A percentile compares a stretch with the other conserved stretches of the same genome.
Conservation (phyloP, 2,888 invertebrate genomes). For the Caenorhabditis zanzibari region DNA sequence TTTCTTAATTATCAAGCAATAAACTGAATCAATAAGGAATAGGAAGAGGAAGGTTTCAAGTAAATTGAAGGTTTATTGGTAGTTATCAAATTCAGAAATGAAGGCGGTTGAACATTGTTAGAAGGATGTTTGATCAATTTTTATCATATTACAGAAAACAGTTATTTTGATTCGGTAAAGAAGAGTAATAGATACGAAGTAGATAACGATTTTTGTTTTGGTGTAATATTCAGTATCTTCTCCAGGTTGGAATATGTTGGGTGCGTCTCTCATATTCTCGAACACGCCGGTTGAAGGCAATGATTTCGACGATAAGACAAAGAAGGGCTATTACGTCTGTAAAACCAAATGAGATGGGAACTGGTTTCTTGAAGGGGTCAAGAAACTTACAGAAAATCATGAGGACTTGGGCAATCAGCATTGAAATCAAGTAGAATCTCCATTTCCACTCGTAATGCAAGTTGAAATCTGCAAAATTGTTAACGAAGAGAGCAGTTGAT, state of each 20-base stretch:
- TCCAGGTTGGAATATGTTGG: slow-evolving; percentile 15
- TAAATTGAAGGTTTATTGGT: background rate
- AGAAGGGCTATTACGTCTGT: slow-evolving; percentile 42
- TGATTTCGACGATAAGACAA: slow-evolving; percentile 43
- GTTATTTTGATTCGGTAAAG: background rate
- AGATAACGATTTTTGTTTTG: too few relatives aligned
- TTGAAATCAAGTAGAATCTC: slow-evolving; percentile 42
- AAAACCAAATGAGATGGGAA: slow-evolving; percentile 5
- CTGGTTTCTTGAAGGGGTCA: slow-evolving; percentile 5
- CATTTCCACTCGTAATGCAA: slow-evolving; percentile 10
- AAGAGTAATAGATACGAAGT: background rate
- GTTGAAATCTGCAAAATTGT: slow-evolving; percentile 21
- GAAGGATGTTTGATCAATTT: background rate
- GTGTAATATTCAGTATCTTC: slow-evolving; percentile 34
- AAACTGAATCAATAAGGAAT: background rate
- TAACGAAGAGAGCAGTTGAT: background rate
- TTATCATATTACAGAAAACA: background rate
- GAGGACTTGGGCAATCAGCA: slow-evolving; percentile 45
- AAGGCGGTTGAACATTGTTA: background rate
- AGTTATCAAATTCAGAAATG: background rate
- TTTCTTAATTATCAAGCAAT: too few relatives aligned
- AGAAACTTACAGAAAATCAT: slow-evolving; percentile 47
- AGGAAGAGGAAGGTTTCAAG: background rate
- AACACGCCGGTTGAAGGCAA: slow-evolving; percentile 44
- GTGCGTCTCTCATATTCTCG: slow-evolving; percentile 25